These are phyloP conservation scores for Craniophora ligustri DNA, from an alignment of 2,888 invertebrate species.

Conservation along the genomic window DNA sequence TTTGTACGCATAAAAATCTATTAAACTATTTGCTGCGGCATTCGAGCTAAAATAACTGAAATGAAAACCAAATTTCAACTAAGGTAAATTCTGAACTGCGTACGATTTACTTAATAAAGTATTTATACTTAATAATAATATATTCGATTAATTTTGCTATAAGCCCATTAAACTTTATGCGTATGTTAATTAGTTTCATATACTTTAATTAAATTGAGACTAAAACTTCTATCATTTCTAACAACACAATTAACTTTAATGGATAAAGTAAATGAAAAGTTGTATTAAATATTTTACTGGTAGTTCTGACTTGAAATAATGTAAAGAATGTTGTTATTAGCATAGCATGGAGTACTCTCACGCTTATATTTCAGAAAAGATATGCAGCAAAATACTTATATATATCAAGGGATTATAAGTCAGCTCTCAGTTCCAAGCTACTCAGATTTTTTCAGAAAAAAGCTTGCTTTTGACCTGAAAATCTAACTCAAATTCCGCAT, in stretches of 20 bases:
- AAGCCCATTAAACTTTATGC: conserved; percentile 15
- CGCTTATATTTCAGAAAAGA: too few relatives aligned
- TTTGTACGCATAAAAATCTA: too few relatives aligned
- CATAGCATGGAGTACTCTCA: too few relatives aligned
- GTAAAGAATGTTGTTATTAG: background rate
- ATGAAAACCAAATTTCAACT: background rate
- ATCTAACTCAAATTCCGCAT: too few relatives aligned
- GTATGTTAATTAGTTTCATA: conserved; percentile 32
- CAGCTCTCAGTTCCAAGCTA: too few relatives aligned
- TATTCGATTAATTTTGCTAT: too few relatives aligned
- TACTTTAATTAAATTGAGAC: conserved; percentile 35
- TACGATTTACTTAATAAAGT: conserved; percentile 7
- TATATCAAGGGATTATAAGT: too few relatives aligned
- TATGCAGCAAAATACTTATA: too few relatives aligned
- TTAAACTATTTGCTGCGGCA: too few relatives aligned
- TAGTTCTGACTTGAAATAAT: background rate
- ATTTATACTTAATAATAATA: too few relatives aligned
- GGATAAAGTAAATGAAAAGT: conserved; percentile 16
- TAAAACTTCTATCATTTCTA: conserved; percentile 31
- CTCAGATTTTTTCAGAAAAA: too few relatives aligned
- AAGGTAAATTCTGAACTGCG: conserved; percentile 7
- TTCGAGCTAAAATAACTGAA: background rate
- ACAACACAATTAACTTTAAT: conserved; percentile 21
- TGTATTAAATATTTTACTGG: conserved; percentile 3
- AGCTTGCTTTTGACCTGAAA: too few relatives aligned